Evolutionary conservation across 2,113 vertebrate genomes (phyloP).

Genomic region (Panthera uncia): DNA sequence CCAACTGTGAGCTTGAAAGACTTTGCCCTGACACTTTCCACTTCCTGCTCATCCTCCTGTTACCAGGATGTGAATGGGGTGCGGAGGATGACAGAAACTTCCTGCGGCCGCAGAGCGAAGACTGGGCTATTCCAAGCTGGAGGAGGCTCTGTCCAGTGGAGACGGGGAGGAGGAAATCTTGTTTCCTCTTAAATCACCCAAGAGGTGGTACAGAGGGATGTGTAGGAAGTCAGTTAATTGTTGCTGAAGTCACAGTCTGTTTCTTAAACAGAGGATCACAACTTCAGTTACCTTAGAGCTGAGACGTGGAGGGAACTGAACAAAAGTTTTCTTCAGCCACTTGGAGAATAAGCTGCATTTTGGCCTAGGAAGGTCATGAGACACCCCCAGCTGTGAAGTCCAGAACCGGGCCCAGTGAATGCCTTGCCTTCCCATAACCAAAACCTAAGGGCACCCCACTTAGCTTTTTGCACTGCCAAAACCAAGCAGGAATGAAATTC

Average conservation of each 20-base stretch:
- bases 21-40: constrained; percentile 64
- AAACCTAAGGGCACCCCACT: not conserved
- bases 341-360: not conserved
- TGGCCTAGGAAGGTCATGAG: not conserved
- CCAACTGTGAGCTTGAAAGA: constrained; percentile 52
- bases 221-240: constrained; percentile 63
- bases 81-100: constrained; percentile 70
- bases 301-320: not conserved
- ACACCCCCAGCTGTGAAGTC: not conserved
- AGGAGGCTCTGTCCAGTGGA: constrained; percentile 69
- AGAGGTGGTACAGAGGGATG: constrained; percentile 62
- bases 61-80: constrained; percentile 71
- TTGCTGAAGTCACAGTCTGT: constrained; percentile 48
- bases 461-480: not conserved
- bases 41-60: constrained; percentile 79
- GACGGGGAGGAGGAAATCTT: constrained; percentile 81
- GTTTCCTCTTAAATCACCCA: constrained; percentile 83
- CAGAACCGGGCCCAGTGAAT: not conserved
- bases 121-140: not conserved
- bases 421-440: not conserved
- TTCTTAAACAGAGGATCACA: constrained; percentile 39
- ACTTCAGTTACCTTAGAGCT: not conserved
- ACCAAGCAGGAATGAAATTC: not conserved
- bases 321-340: not conserved
- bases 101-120: constrained; percentile 66